phyloP scores from a whole-genome alignment of 1,140 invertebrate species.

The Diorhabda elongata region DNA sequence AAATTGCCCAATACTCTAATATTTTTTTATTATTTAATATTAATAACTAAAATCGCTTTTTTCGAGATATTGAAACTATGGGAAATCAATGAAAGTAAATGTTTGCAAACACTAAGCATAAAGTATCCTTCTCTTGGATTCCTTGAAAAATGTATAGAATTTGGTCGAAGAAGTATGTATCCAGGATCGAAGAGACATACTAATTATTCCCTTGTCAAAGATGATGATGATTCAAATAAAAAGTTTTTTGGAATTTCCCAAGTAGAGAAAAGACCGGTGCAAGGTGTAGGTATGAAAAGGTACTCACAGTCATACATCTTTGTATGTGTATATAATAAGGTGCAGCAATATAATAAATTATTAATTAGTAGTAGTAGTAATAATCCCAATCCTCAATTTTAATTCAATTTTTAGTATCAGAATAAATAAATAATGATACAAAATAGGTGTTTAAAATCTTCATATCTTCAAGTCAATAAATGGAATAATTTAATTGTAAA shows the following conservation, averaged over 20 bases:
- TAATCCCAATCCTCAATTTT: too few relatives aligned
- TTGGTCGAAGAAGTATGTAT: conserved; percentile 50
- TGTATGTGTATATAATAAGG: too few relatives aligned
- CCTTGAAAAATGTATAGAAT: conserved; percentile 52
- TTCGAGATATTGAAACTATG: conserved; percentile 52
- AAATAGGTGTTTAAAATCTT: too few relatives aligned
- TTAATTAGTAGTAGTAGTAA: too few relatives aligned
- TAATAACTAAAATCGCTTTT: not conserved
- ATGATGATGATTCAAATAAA: not conserved
- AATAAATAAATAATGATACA: too few relatives aligned
- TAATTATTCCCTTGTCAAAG: not conserved
- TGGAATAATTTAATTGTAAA: too few relatives aligned
- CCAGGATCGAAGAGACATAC: conserved; percentile 47
- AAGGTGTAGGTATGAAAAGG: not conserved
- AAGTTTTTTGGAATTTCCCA: conserved; percentile 27
- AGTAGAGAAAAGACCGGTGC: conserved; percentile 21
- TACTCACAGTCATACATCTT: not conserved
- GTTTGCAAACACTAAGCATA: conserved; percentile 51
- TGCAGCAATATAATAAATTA: too few relatives aligned
- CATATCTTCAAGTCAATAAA: too few relatives aligned
- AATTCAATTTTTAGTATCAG: too few relatives aligned
- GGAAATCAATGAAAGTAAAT: conserved; percentile 51
- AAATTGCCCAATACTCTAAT: too few relatives aligned
- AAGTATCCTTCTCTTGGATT: conserved; percentile 52
- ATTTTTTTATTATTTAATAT: too few relatives aligned